A percentile compares a stretch with the other conserved stretches of the same genome.
Evolutionary conservation across 2,888 invertebrate species (phyloP).

Genomic region (Eurytoma californica): DNA sequence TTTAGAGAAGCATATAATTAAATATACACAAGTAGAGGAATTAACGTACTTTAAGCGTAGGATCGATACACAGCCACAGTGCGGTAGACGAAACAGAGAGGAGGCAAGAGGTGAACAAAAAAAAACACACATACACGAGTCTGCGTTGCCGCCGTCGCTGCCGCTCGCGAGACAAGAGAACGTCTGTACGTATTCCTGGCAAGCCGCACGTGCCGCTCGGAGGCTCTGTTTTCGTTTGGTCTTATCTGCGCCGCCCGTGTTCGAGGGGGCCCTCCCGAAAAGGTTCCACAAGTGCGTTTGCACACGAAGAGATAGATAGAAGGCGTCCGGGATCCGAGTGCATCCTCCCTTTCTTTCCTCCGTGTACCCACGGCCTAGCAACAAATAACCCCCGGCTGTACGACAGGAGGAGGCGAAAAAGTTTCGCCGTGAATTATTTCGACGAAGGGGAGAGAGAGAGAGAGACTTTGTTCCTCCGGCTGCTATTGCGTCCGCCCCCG

Average conservation of each 20-base stretch:
- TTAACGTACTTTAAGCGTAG: conserved; percentile 27
- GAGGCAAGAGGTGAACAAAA: conserved; percentile 1
- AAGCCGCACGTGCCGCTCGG: conserved; percentile 33
- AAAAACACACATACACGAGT: not conserved
- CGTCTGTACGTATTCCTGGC: conserved; percentile 31
- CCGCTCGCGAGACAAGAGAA: conserved; percentile 7
- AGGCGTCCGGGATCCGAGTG: not conserved
- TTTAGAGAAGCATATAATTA: not conserved
- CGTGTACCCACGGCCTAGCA: conserved; percentile 17
- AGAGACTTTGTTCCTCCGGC: not conserved
- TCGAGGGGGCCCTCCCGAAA: not conserved
- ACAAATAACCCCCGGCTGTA: conserved; percentile 6
- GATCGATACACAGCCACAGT: conserved; percentile 18
- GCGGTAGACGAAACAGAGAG: conserved; percentile 40
- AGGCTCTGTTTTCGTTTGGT: conserved; percentile 35
- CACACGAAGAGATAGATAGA: not conserved
- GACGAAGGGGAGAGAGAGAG: not conserved
- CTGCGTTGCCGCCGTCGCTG: not conserved
- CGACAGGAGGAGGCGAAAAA: not conserved
- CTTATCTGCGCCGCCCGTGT: conserved; percentile 35
- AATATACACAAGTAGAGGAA: conserved; percentile 4
- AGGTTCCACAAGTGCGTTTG: conserved; percentile 36
- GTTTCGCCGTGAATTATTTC: conserved; percentile 29
- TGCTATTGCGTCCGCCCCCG: conserved; percentile 30
- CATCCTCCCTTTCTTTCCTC: conserved; percentile 6